Base-by-base conservation (phyloP, 2,888 invertebrate genomes). In the Apotomis turbidana region DNA sequence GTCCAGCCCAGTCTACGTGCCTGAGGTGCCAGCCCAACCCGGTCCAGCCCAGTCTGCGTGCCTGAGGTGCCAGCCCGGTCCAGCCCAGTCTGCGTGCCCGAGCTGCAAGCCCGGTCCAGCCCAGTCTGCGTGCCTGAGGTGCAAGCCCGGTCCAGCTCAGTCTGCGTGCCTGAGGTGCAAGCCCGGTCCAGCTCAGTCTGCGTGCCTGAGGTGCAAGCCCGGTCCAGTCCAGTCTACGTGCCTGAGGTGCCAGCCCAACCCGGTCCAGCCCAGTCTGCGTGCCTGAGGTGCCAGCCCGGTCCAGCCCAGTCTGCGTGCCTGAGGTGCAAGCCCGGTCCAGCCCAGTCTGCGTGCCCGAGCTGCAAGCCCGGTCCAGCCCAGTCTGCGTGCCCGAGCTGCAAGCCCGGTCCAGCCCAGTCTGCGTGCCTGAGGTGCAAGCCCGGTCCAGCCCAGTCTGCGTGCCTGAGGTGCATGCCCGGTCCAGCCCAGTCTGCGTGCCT, bases 161-260 rank as follows among this genome's bases (percentile, higher is more conserved):
- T 27, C 27, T 27, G 27, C 27, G 27, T 27, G 27, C 27, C 27
- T 0, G 44, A 44, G 62, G 15, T 52, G 57, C 69, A 9, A 38
- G 61, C 61, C 61, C 13, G 36, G n/a, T 69, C 61, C 69, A 15
- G 61, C 6, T 46, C 41, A 27, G 27, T 27, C 27, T 27, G 49
- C 67, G 4, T 10, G 60, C 46, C 41, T 9, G 41, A 13, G 38
- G 51, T 44, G 59, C 54, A 1, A 27, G 27, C 27, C 27, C 27
- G 27, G 27, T 27, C 27, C 54, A 54, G 54, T 15, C 58, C 12
- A 13, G 69, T 38, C 58, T 12, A 44, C 52, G 41, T 13, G 13
- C 62, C 15, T 3, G 69, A 12, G 12, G 59, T 38, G 38, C 63
- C 13, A 52, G 54, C 44, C 63, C 13, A 52, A 46, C 44, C 49